These are phyloP conservation scores for Brevimyrus niger DNA, from an alignment of 2,113 vertebrate species.

Conservation along the genomic window DNA sequence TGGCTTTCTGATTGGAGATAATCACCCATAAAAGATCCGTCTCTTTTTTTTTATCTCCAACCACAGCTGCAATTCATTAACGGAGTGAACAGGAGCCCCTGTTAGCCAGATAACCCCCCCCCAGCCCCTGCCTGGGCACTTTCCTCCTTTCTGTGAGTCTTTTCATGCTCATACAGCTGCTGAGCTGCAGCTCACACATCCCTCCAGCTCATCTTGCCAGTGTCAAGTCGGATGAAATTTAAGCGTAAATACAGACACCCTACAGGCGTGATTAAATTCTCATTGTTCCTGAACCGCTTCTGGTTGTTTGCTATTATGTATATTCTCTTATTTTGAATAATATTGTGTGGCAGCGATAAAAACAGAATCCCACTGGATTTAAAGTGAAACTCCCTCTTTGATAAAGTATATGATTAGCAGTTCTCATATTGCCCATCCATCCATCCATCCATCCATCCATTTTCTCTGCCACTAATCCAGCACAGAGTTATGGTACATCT, in stretches of 20 bases:
- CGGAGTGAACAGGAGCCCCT: conserved; percentile 40
- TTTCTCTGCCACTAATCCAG: background rate
- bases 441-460: background rate
- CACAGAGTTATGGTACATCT: background rate
- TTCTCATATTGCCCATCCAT: background rate
- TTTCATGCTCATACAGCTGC: conserved; percentile 15
- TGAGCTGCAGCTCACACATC: background rate
- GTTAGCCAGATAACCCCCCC: conserved; percentile 39
- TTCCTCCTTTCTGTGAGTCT: background rate
- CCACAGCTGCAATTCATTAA: conserved; percentile 67
- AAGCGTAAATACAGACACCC: background rate
- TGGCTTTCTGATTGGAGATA: conserved; percentile 51
- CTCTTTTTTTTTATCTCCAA: conserved; percentile 51
- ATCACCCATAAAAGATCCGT: conserved; percentile 44
- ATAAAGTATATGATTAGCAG: background rate
- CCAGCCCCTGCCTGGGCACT: background rate
- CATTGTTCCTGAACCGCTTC: background rate
- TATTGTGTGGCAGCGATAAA: background rate
- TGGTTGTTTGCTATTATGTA: background rate
- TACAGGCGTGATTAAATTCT: background rate
- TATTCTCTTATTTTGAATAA: background rate
- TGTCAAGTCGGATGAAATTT: background rate
- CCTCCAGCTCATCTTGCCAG: background rate
- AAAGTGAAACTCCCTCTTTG: background rate
- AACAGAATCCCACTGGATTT: background rate